Evolutionary conservation across 2,888 invertebrate genomes (phyloP), one percentile per base, ranked within the genome.

Genomic region (Phanerotoma sp.): DNA sequence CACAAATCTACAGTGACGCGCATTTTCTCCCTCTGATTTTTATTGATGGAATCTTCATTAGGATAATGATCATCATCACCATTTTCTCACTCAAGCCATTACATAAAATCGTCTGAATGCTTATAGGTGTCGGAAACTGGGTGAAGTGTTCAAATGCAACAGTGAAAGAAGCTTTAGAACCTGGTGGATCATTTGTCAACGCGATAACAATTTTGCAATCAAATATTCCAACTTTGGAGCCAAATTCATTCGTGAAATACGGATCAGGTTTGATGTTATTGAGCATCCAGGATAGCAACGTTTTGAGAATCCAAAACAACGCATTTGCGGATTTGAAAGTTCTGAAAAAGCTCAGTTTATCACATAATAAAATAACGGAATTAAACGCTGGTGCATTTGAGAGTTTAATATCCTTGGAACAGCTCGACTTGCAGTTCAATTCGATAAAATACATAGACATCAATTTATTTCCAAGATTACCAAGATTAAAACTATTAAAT

Each of bases 341-440:
- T 1, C 44, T 74, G 58, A 63, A 59, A 45, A 71, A 69, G 49
- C 63, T 74, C 41, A 62, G 64, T 21, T 51, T 73, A 13, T 55
- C 70, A 4, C 65, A 64, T 50, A 72, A 73, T 57, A 66, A 70
- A 35, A 61, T 74, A 35, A 62, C 57, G 3, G 21, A 4, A 5
- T 61, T 71, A 35, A 58, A 42, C 3, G 47, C 57, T 5, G 51
- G 52, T 13, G 73, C 71, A 72, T 72, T 73, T 63, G 33, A 4
- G 25, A 45, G 58, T 47, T 33, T 68, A 33, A 16, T 28, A 10
- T 62, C 61, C 7, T 60, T 74, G 37, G 64, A 71, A 28, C 68
- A 72, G 44, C 56, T 74, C 41, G 74, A 73, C 53, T 28, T 74
- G 11, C 69, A 72, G 16, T 71, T 66, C 60, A 74, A 74, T 51